Evolutionary conservation across 2,888 invertebrate species (phyloP).

Genomic region (Pterostichus niger): DNA sequence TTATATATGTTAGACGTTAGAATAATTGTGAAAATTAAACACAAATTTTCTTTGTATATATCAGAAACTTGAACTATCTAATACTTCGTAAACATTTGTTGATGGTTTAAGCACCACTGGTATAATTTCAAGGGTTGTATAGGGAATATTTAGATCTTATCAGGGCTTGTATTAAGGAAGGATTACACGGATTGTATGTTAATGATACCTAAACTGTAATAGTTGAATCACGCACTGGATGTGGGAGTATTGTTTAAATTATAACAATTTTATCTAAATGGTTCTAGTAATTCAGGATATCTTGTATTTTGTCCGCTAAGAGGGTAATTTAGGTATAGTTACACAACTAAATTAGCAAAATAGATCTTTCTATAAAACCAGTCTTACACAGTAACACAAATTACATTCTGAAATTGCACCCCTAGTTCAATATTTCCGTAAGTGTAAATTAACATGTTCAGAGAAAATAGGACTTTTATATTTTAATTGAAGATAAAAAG

Average conservation of each 20-base stretch:
- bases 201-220: conserved; percentile 22
- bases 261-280: conserved; percentile 38
- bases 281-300: neutral
- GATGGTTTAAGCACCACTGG: neutral
- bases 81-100: too few species aligned
- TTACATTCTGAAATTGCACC: too few species aligned
- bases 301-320: conserved; percentile 28
- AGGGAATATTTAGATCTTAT: conserved; percentile 30
- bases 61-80: too few species aligned
- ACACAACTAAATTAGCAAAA: neutral
- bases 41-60: too few species aligned
- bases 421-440: too few species aligned
- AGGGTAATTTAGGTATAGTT: neutral
- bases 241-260: conserved; percentile 35
- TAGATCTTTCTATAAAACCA: neutral
- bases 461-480: too few species aligned
- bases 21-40: too few species aligned
- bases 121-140: neutral
- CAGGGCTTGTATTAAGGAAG: conserved; percentile 32
- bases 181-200: conserved; percentile 23
- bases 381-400: too few species aligned
- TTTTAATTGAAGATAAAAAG: too few species aligned
- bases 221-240: neutral
- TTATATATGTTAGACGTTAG: too few species aligned
- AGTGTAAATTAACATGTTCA: too few species aligned